These are phyloP conservation scores for Hyles lineata DNA, from an alignment of 2,888 invertebrate genomes.

Conservation along the genomic window DNA sequence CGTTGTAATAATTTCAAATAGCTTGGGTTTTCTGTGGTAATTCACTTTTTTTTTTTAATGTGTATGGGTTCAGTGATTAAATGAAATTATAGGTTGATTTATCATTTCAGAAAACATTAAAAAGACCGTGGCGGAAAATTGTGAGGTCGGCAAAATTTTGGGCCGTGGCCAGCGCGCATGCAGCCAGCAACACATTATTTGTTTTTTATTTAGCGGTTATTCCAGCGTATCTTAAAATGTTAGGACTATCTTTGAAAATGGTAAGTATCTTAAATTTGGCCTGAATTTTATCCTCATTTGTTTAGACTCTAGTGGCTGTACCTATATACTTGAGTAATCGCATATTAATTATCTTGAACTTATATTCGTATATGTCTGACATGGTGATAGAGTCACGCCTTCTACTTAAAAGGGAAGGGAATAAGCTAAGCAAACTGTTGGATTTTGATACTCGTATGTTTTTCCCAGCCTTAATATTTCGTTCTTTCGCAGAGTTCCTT, in stretches of 20 bases:
- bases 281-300: too few species aligned
- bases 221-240: constrained; percentile 58
- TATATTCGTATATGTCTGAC: too few species aligned
- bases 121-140: constrained; percentile 64
- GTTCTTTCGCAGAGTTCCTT: constrained; percentile 59
- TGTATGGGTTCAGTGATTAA: too few species aligned
- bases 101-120: constrained; percentile 57
- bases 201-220: constrained; percentile 63
- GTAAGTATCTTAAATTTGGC: constrained; percentile 49
- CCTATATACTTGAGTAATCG: background rate
- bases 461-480: background rate
- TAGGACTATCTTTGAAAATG: constrained; percentile 52
- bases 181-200: constrained; percentile 62
- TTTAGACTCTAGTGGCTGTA: too few species aligned
- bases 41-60: too few species aligned
- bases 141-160: constrained; percentile 62
- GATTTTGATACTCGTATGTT: too few species aligned
- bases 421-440: too few species aligned
- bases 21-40: too few species aligned
- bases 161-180: constrained; percentile 62
- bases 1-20: too few species aligned
- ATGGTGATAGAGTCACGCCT: too few species aligned
- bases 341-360: too few species aligned
- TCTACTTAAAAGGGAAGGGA: too few species aligned
- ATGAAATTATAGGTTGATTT: background rate